Percentiles rank a stretch among this genome's conserved stretches.
phyloP scores from a whole-genome alignment of 2,113 vertebrate genomes.

The Neopipo cinnamomea region DNA sequence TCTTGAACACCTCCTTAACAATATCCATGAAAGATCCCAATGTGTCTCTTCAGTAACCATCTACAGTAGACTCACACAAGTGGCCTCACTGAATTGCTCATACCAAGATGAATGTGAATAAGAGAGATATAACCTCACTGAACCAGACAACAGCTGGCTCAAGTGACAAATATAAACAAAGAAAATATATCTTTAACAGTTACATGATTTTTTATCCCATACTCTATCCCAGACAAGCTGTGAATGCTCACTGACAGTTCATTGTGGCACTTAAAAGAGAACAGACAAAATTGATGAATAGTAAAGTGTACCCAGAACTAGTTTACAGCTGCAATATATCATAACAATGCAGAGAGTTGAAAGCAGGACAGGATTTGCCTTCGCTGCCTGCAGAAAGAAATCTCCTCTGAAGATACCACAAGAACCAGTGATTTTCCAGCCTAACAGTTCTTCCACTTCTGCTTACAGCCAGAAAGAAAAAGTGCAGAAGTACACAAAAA shows the following conservation, averaged over 20 bases:
- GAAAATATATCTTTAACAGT: not conserved
- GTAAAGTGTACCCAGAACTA: not conserved
- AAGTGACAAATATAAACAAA: slow-evolving; percentile 1
- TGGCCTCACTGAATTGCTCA: not conserved
- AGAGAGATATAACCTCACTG: not conserved
- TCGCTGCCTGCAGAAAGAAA: not conserved
- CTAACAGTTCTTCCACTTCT: not conserved
- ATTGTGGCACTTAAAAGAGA: slow-evolving; percentile 10
- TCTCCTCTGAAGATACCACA: not conserved
- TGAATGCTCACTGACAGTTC: not conserved
- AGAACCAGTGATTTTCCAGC: not conserved
- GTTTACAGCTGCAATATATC: slow-evolving; percentile 17
- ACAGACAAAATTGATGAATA: not conserved
- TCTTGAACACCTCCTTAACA: not conserved
- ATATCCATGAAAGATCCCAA: not conserved
- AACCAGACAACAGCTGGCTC: not conserved
- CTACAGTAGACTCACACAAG: not conserved
- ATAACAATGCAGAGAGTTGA: not conserved
- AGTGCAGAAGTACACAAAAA: not conserved
- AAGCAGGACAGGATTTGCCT: slow-evolving; percentile 11
- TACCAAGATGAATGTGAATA: not conserved
- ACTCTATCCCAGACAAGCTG: not conserved
- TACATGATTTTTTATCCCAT: not conserved
- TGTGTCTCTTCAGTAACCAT: not conserved
- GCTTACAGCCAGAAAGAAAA: not conserved